Evolutionary conservation across 2,888 invertebrate species (phyloP).

Genomic region (Drosophila anomelani): DNA sequence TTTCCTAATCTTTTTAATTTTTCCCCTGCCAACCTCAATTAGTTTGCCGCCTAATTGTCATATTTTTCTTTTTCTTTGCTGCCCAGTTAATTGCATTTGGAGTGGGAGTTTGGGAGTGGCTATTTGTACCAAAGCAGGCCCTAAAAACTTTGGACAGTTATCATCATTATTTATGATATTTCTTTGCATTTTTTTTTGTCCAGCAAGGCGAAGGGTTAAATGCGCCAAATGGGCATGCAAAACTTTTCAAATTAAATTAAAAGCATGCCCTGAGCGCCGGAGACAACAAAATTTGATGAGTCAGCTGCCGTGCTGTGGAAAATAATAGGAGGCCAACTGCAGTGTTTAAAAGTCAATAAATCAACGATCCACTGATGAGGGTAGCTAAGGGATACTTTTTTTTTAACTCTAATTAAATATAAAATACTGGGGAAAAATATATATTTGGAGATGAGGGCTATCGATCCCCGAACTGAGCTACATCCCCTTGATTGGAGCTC

Average conservation of each 20-base stretch:
- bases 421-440: slow-evolving; percentile 4
- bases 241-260: slow-evolving; percentile 82
- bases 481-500: slow-evolving; percentile 14
- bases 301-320: slow-evolving; percentile 67
- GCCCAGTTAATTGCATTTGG: slow-evolving; percentile 55
- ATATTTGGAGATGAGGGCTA: slow-evolving; percentile 84
- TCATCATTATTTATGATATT: slow-evolving; percentile 79
- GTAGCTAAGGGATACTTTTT: slow-evolving; percentile 24
- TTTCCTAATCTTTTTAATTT: slow-evolving; percentile 25
- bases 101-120: slow-evolving; percentile 44
- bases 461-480: slow-evolving; percentile 84
- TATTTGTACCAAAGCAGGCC: slow-evolving; percentile 27
- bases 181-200: slow-evolving; percentile 47
- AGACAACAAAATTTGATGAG: slow-evolving; percentile 77
- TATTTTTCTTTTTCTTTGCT: slow-evolving; percentile 41
- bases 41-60: slow-evolving; percentile 55
- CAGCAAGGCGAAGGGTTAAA: slow-evolving; percentile 71
- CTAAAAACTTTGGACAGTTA: slow-evolving; percentile 65
- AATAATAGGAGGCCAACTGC: slow-evolving; percentile 38
- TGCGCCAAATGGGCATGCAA: slow-evolving; percentile 74
- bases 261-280: slow-evolving; percentile 69
- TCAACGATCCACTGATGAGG: slow-evolving; percentile 73
- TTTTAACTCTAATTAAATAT: slow-evolving; percentile 60
- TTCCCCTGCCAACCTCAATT: slow-evolving; percentile 32
- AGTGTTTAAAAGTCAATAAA: slow-evolving; percentile 81